Evolutionary conservation across 2,113 vertebrate species (phyloP), one percentile per base, ranked within the genome.

Genomic region (Manacus vitellinus): DNA sequence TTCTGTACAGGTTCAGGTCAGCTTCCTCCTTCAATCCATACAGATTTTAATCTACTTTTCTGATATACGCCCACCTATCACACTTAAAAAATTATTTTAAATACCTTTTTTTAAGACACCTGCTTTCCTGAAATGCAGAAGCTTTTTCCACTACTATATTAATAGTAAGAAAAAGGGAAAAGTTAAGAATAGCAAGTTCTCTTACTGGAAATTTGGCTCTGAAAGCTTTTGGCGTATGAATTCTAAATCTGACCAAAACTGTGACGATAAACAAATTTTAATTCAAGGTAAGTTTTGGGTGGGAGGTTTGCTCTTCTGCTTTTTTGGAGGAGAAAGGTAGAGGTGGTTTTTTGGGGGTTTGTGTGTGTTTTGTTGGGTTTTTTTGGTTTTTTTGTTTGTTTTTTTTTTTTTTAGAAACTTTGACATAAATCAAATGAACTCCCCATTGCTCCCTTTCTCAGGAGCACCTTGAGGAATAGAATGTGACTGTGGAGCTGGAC

Each of bases 251-350:
- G 25, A 89, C 2, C 8, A 52, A 72, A 80, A 17, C 1, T 68
- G 44, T 27, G 22, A 63, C 28, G 8, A 62, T 8, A 56, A 39
- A 35, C 5, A 30, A 7, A 44, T 59, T 83, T 73, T 51, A 55
- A 55, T 67, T 59, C 47, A 71, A 73, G 20, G 35, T 1, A 63
- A 37, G 14, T 27, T 72, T 39, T 14, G 10, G 5, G 20, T 1
- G 0, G 3, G 21, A 62, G 8, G 12, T 23, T 76, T 41, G 24
- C 8, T 63, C 31, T 49, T 68, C 61, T 8, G 8, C 7, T 2
- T 1, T 24, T 27, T 43, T 28, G 9, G 1, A 0, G 9, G 11
- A 24, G 9, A 10, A 4, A 46, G 30, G 22, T 35, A 15, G 35
- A 35, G 19, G 2, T 39, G 37, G 4, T 44, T 35, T 12, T 30